phyloP scores from a whole-genome alignment of 2,797 vertebrate genomes.

The Dromococcyx pavoninus region DNA sequence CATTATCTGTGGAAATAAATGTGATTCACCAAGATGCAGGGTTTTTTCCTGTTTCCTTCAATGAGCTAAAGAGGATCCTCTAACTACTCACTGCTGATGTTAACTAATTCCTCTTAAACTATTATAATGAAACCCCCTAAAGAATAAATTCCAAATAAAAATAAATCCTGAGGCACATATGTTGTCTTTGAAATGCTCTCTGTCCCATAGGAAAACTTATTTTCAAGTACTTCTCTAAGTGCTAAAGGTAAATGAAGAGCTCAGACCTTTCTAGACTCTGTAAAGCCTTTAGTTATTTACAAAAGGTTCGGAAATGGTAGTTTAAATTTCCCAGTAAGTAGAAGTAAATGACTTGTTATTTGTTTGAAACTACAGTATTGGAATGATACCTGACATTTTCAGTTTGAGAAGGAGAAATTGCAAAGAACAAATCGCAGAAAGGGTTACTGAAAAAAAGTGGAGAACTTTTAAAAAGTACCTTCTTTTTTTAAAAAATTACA shows the following conservation, averaged over 20 bases:
- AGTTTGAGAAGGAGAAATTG: background rate
- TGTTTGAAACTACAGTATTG: background rate
- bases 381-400: background rate
- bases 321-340: background rate
- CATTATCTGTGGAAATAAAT: background rate
- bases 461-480: fast-evolving
- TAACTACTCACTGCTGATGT: background rate
- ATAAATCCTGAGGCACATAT: background rate
- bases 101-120: background rate
- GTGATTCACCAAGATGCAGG: background rate
- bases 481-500: background rate
- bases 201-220: background rate
- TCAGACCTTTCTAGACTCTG: background rate
- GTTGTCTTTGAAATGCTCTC: background rate
- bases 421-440: background rate
- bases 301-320: background rate
- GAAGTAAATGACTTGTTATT: background rate
- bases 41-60: background rate
- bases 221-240: background rate
- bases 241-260: background rate
- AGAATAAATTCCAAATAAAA: background rate
- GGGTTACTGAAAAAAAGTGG: background rate
- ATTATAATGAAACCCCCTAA: background rate
- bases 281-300: background rate
- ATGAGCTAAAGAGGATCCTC: background rate